A percentile compares a stretch with the other conserved stretches of the same genome.
These are phyloP conservation scores for Furnarius figulus DNA, from an alignment of 2,113 vertebrate genomes.

Conservation along the genomic window DNA sequence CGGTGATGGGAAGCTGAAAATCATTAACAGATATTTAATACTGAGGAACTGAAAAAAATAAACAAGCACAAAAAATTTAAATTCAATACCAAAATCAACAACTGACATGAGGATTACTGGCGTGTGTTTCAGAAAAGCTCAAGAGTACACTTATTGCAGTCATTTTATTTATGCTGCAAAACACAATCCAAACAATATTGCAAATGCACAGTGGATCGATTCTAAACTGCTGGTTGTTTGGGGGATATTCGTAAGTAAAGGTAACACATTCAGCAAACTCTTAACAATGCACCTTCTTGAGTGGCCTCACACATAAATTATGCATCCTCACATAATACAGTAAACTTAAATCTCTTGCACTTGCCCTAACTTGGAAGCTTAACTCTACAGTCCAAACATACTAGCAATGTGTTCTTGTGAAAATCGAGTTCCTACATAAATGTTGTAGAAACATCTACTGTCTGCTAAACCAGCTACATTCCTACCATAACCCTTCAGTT, in stretches of 20 bases:
- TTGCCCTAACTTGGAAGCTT: neutral
- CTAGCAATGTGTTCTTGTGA: neutral
- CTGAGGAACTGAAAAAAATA: neutral
- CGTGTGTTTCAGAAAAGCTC: neutral
- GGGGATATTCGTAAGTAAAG: neutral
- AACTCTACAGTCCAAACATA: neutral
- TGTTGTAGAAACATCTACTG: neutral
- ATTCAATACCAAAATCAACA: neutral
- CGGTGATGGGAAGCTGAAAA: slow-evolving; percentile 64
- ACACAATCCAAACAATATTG: neutral
- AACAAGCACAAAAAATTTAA: neutral
- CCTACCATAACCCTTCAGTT: neutral
- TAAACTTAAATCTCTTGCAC: neutral
- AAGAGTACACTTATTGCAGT: neutral
- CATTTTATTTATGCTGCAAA: neutral
- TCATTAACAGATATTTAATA: slow-evolving; percentile 33
- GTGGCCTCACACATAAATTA: neutral
- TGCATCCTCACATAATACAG: neutral
- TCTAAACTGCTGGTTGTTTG: neutral
- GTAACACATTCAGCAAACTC: neutral
- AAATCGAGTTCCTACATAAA: neutral
- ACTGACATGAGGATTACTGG: neutral
- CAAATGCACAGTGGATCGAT: neutral
- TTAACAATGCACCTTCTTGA: neutral
- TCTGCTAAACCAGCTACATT: neutral